These are phyloP conservation scores for Neria commutata DNA, from an alignment of 2,888 invertebrate genomes.

Conservation along the genomic window DNA sequence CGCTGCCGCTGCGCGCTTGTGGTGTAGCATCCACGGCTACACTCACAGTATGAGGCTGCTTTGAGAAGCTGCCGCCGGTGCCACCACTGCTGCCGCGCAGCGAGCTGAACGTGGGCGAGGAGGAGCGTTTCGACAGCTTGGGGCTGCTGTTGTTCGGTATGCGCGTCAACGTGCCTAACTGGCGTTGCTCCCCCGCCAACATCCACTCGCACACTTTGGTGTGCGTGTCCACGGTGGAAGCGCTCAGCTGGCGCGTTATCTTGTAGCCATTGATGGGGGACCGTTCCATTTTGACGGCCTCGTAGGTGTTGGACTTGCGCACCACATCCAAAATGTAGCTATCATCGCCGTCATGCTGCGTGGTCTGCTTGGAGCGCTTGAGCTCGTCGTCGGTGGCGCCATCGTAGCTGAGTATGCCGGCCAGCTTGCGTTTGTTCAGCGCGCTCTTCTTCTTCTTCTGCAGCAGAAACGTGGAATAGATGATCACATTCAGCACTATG, in stretches of 20 bases:
- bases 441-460: slow-evolving; percentile 52
- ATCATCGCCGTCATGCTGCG: slow-evolving; percentile 56
- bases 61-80: slow-evolving; percentile 44
- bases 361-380: slow-evolving; percentile 54
- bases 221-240: slow-evolving; percentile 83
- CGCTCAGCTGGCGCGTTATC: slow-evolving; percentile 74
- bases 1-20: slow-evolving; percentile 73
- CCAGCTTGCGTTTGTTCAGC: slow-evolving; percentile 50
- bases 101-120: slow-evolving; percentile 45
- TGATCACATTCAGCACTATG: slow-evolving; percentile 71
- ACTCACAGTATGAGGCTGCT: slow-evolving; percentile 70
- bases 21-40: slow-evolving; percentile 82
- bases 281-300: slow-evolving; percentile 53
- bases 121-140: slow-evolving; percentile 58
- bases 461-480: slow-evolving; percentile 56
- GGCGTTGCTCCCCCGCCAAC: slow-evolving; percentile 68
- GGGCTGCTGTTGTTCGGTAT: slow-evolving; percentile 55
- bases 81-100: slow-evolving; percentile 40
- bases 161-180: slow-evolving; percentile 25
- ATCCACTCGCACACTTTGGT: slow-evolving; percentile 89
- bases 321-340: slow-evolving; percentile 58
- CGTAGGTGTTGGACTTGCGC: slow-evolving; percentile 59
- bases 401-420: slow-evolving; percentile 57
- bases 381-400: slow-evolving; percentile 60
- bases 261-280: slow-evolving; percentile 67